Conservation (phyloP, 2,797 vertebrate species). For the Dicrostonyx torquatus region DNA sequence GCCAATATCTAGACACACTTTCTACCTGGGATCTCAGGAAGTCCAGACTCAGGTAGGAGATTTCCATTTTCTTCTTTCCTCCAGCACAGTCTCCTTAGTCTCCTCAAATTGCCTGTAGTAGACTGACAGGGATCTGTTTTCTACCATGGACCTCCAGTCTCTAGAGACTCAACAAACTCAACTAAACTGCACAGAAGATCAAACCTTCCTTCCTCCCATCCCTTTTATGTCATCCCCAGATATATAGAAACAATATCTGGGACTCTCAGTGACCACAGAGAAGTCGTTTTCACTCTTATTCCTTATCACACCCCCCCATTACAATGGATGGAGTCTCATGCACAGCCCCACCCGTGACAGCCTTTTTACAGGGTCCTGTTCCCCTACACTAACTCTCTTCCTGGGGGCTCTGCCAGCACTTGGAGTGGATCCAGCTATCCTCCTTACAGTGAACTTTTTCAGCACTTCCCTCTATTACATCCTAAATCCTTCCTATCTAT, state of each 20-base stretch:
- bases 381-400: not conserved
- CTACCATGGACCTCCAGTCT: not conserved
- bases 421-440: not conserved
- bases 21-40: not conserved
- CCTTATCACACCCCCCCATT: not conserved
- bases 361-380: too few relatives aligned
- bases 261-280: not conserved
- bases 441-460: not conserved
- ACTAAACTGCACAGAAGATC: not conserved
- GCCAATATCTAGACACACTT: not conserved
- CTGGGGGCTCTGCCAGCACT: not conserved
- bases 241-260: not conserved
- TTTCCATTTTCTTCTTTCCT: not conserved
- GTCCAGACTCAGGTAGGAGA: not conserved
- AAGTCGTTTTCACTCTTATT: not conserved
- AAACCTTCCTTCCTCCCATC: not conserved
- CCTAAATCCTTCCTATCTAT: not conserved
- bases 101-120: not conserved
- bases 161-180: not conserved
- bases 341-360: too few relatives aligned
- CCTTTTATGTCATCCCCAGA: not conserved
- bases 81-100: not conserved
- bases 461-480: not conserved
- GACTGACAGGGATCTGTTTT: not conserved
- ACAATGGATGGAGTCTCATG: not conserved